A percentile compares a stretch with the other conserved stretches of the same genome.
phyloP scores from a whole-genome alignment of 2,888 invertebrate species.

The Stenurella melanura region DNA sequence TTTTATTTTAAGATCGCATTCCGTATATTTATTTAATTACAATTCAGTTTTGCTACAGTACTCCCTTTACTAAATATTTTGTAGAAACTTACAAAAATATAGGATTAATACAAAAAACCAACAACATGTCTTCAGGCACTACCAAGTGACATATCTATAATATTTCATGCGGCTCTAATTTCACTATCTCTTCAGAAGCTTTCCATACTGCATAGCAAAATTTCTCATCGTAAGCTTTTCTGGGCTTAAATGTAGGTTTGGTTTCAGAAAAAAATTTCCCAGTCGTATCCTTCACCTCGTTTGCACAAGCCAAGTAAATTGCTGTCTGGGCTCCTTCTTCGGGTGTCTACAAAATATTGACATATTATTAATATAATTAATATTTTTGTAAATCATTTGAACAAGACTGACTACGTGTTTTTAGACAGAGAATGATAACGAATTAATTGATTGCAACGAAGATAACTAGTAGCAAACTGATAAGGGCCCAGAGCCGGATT shows the following conservation, averaged over 20 bases:
- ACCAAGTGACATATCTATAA: not conserved
- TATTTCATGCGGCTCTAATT: constrained; percentile 36
- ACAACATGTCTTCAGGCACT: not conserved
- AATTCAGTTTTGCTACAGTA: too few relatives aligned
- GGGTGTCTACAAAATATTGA: constrained; percentile 39
- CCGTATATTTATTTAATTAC: too few relatives aligned
- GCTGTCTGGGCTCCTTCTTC: constrained; percentile 47
- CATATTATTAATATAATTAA: not conserved
- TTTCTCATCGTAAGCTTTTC: constrained; percentile 23
- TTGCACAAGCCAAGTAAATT: constrained; percentile 44
- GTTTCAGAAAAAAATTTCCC: constrained; percentile 43
- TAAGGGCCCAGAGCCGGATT: too few relatives aligned
- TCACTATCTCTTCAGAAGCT: constrained; percentile 41
- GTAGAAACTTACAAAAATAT: too few relatives aligned
- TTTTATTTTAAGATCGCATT: too few relatives aligned
- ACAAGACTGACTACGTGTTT: too few relatives aligned
- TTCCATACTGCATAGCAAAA: constrained; percentile 46
- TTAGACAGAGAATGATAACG: too few relatives aligned
- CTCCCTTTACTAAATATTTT: too few relatives aligned
- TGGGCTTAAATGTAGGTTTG: constrained; percentile 32
- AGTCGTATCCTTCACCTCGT: constrained; percentile 40
- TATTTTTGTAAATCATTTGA: not conserved
- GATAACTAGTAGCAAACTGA: too few relatives aligned
- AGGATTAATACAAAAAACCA: too few relatives aligned
- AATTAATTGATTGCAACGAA: too few relatives aligned